Evolutionary conservation across 2,797 vertebrate genomes (phyloP).

Genomic region (Poeciliopsis infans): DNA sequence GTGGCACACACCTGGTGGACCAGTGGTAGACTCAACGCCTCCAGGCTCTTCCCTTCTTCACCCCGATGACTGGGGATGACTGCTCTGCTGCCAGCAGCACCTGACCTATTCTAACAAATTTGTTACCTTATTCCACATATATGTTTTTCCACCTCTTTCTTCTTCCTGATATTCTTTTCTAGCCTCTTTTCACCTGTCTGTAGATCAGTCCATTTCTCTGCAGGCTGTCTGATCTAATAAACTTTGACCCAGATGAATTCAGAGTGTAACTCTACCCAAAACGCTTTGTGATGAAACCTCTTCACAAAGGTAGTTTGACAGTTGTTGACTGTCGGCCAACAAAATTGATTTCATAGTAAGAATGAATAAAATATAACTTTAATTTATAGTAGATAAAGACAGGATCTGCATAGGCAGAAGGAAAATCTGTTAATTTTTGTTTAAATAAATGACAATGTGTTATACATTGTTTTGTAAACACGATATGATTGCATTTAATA

Average conservation of each 20-base stretch:
- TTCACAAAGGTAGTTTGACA: conserved; percentile 31
- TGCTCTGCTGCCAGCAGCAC: conserved; percentile 68
- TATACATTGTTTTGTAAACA: not conserved
- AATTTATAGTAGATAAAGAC: not conserved
- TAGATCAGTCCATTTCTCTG: conserved; percentile 56
- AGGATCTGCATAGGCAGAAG: not conserved
- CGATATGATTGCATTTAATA: not conserved
- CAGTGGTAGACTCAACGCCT: conserved; percentile 61
- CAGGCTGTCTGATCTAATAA: conserved; percentile 61
- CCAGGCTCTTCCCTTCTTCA: conserved; percentile 65
- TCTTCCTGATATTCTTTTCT: conserved; percentile 20
- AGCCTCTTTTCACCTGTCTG: conserved; percentile 23
- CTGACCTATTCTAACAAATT: too few species aligned
- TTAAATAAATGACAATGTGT: not conserved
- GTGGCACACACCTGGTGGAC: conserved; percentile 65
- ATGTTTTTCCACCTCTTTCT: conserved; percentile 25
- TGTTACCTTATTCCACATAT: conserved; percentile 62
- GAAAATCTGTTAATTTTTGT: not conserved
- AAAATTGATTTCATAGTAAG: conserved; percentile 31
- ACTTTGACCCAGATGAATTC: conserved; percentile 51
- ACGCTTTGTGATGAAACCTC: conserved; percentile 11
- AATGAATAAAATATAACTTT: conserved; percentile 14
- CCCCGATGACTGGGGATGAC: conserved; percentile 68
- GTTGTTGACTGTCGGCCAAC: conserved; percentile 14
- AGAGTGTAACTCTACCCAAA: conserved; percentile 25